Percentiles rank a stretch among this genome's conserved stretches.
These are phyloP conservation scores for Cacoxenus indagator DNA, from an alignment of 2,888 invertebrate genomes.

Conservation along the genomic window DNA sequence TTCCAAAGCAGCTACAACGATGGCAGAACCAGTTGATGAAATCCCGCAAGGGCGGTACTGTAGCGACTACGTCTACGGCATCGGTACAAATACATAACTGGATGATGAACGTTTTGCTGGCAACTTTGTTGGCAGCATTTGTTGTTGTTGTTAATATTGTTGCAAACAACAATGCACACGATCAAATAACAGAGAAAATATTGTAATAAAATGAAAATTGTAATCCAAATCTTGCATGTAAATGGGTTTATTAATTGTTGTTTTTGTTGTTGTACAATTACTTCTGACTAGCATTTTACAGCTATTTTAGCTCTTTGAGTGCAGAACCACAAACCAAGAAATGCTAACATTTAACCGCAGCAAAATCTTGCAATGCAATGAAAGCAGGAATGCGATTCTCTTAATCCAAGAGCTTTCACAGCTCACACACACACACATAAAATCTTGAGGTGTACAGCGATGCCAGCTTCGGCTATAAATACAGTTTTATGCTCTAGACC, in stretches of 20 bases:
- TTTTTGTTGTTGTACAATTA: slow-evolving; percentile 5
- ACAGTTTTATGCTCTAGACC: too few relatives aligned
- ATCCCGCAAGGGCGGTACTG: slow-evolving; percentile 4
- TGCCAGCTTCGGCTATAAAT: too few relatives aligned
- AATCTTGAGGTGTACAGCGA: too few relatives aligned
- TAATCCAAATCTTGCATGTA: slow-evolving; percentile 67
- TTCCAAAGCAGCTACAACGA: slow-evolving; percentile 1
- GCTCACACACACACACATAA: too few relatives aligned
- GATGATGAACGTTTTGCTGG: background rate
- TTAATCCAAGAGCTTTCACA: too few relatives aligned
- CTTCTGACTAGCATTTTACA: too few relatives aligned
- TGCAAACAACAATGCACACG: background rate
- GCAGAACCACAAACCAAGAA: too few relatives aligned
- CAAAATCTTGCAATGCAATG: too few relatives aligned
- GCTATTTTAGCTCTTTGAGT: too few relatives aligned
- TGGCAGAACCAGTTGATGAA: background rate
- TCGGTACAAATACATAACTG: background rate
- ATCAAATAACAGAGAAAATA: slow-evolving; percentile 13
- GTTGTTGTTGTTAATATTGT: slow-evolving; percentile 37
- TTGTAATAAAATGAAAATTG: slow-evolving; percentile 21
- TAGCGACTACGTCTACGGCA: background rate
- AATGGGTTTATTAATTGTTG: slow-evolving; percentile 59
- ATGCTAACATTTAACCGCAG: too few relatives aligned
- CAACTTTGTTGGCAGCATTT: background rate
- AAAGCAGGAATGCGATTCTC: too few relatives aligned